phyloP scores from a whole-genome alignment of 2,113 vertebrate species.

The Corythoichthys intestinalis region DNA sequence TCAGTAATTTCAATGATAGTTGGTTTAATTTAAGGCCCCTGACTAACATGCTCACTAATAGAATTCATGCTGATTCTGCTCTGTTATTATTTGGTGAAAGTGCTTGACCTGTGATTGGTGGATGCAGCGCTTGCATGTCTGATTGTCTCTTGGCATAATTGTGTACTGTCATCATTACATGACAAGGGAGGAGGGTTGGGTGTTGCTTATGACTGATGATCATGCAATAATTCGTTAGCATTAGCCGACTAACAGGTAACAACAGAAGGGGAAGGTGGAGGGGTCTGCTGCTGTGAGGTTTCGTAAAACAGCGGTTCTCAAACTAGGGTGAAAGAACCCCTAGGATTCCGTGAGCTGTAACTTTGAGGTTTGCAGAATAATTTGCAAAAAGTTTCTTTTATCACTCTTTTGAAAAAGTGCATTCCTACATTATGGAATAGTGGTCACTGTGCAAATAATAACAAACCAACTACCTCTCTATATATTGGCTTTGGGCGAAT shows the following conservation, averaged over 20 bases:
- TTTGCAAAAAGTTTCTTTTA: background rate
- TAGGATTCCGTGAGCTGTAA: background rate
- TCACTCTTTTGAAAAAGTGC: background rate
- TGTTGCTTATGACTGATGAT: background rate
- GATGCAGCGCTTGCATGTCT: background rate
- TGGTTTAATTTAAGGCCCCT: background rate
- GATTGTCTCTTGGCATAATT: background rate
- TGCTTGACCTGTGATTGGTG: background rate
- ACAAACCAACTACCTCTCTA: background rate
- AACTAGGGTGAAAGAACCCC: background rate
- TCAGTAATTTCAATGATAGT: background rate
- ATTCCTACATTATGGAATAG: background rate
- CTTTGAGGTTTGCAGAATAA: background rate
- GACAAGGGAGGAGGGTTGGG: background rate
- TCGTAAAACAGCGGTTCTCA: background rate
- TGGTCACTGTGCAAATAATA: background rate
- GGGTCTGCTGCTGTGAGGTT: background rate
- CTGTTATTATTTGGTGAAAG: background rate
- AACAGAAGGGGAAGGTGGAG: background rate
- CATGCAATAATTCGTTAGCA: background rate
- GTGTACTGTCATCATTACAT: background rate
- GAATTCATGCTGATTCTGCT: background rate
- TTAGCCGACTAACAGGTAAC: background rate
- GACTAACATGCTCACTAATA: conserved; percentile 1
- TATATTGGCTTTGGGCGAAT: background rate